Evolutionary conservation across 2,797 vertebrate genomes (phyloP).

Genomic region (Aldrovandia affinis): DNA sequence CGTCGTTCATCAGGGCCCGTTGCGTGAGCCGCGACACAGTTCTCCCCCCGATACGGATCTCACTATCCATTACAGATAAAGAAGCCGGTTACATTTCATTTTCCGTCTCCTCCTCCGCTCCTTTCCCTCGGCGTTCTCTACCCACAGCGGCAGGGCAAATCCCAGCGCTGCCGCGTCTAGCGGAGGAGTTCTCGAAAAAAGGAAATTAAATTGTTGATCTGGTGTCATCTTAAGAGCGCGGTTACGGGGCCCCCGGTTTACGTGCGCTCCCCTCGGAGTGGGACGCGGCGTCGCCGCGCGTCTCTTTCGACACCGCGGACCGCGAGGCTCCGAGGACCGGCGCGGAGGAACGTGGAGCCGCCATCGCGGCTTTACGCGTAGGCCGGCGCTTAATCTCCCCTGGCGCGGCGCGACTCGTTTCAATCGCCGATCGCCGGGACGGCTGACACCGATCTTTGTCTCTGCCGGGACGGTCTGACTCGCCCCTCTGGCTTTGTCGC

Average conservation of each 20-base stretch:
- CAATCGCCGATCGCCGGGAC: too few relatives aligned
- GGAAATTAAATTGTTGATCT: neutral
- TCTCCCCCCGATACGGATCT: neutral
- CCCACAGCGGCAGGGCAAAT: neutral
- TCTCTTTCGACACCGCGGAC: too few relatives aligned
- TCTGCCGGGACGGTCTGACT: too few relatives aligned
- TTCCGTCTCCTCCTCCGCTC: neutral
- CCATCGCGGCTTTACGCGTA: too few relatives aligned
- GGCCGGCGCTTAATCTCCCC: neutral
- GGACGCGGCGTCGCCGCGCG: neutral
- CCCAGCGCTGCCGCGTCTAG: neutral
- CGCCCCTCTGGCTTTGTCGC: too few relatives aligned
- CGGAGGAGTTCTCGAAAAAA: neutral
- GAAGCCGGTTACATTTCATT: neutral
- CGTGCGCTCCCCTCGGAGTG: neutral
- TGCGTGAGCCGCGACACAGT: constrained; percentile 57
- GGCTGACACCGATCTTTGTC: too few relatives aligned
- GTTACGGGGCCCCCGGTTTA: neutral
- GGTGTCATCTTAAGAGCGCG: neutral
- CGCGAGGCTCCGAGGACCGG: neutral
- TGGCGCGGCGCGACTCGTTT: neutral
- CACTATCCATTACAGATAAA: constrained; percentile 2
- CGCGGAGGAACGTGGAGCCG: neutral
- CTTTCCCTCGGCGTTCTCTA: neutral
- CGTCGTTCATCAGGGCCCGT: constrained; percentile 65